These are phyloP conservation scores for Pheosia gnoma DNA, from an alignment of 2,888 invertebrate genomes.

Conservation along the genomic window DNA sequence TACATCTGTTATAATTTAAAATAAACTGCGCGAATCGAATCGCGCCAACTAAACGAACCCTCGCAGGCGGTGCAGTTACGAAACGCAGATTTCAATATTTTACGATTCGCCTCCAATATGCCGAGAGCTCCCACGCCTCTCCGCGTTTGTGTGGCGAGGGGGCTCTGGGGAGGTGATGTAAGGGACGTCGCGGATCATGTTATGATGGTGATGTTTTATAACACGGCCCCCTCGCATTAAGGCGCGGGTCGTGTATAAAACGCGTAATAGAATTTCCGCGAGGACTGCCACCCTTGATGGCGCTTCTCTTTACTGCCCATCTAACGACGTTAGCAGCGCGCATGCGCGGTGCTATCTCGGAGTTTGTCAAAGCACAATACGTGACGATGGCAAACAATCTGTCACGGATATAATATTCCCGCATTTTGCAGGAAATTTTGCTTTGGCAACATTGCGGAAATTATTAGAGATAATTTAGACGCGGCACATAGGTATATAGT, in stretches of 20 bases:
- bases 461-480: background rate
- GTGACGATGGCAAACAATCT: conserved; percentile 52
- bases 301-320: conserved; percentile 64
- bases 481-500: no score
- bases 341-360: conserved; percentile 64
- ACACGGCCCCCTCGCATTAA: conserved; percentile 69
- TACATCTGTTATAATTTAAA: conserved; percentile 74
- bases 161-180: conserved; percentile 46
- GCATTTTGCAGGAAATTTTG: conserved; percentile 7
- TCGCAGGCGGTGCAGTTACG: conserved; percentile 43
- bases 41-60: conserved; percentile 56
- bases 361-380: conserved; percentile 49
- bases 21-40: conserved; percentile 80
- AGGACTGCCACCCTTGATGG: conserved; percentile 64
- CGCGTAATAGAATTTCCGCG: conserved; percentile 81
- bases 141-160: conserved; percentile 41
- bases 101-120: conserved; percentile 55
- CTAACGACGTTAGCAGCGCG: conserved; percentile 76
- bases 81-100: conserved; percentile 73
- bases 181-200: conserved; percentile 61
- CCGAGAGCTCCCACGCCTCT: conserved; percentile 43
- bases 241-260: conserved; percentile 77
- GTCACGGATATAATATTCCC: conserved; percentile 48
- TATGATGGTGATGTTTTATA: conserved; percentile 74
- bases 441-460: background rate